Evolutionary conservation across 2,797 vertebrate species (phyloP).

Genomic region (Halcyon smyrnensis): DNA sequence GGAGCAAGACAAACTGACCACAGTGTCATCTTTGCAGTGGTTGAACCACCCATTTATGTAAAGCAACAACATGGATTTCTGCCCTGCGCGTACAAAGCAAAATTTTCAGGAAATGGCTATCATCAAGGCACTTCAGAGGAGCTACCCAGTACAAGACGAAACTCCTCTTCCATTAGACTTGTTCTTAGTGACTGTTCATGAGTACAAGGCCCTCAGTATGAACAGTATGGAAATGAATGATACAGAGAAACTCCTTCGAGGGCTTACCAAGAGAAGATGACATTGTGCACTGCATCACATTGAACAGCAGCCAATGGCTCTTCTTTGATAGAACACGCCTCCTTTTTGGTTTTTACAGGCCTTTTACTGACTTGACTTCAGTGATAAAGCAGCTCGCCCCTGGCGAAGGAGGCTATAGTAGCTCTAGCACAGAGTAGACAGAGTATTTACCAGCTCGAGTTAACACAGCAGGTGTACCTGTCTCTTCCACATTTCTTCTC

Average conservation of each 20-base stretch:
- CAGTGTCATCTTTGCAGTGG: background rate
- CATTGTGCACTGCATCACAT: background rate
- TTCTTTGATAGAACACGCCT: constrained; percentile 12
- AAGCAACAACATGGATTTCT: background rate
- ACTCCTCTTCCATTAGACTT: background rate
- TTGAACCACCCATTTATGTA: background rate
- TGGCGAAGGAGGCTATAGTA: constrained; percentile 3
- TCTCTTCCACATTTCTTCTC: background rate
- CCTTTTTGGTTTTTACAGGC: constrained; percentile 16
- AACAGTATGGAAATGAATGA: constrained; percentile 14
- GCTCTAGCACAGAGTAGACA: background rate
- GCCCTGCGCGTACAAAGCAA: background rate
- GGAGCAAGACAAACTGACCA: background rate
- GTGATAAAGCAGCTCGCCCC: constrained; percentile 42
- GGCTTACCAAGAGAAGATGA: constrained; percentile 30
- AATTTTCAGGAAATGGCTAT: background rate
- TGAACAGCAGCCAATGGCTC: background rate
- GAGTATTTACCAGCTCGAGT: constrained; percentile 24
- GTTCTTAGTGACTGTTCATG: background rate
- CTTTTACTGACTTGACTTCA: constrained; percentile 51
- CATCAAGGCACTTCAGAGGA: background rate
- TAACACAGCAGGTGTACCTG: constrained; percentile 32
- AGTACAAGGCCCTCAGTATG: background rate
- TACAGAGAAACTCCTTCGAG: constrained; percentile 21
- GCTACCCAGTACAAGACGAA: background rate